phyloP scores from a whole-genome alignment of 2,888 invertebrate species.

The Noctua fimbriata region DNA sequence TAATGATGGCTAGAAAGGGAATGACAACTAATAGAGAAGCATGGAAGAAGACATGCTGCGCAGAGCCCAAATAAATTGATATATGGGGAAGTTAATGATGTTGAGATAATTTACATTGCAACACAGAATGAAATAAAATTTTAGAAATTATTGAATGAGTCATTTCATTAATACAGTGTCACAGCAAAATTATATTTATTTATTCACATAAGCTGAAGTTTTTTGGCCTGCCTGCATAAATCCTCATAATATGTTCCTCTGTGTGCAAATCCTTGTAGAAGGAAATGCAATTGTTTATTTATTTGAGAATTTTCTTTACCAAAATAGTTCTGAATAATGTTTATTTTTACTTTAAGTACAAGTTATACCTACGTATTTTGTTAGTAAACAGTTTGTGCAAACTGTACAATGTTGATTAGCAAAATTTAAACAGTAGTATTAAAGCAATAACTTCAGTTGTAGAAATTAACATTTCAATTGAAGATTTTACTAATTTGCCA shows the following conservation, averaged over 20 bases:
- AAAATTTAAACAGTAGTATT: constrained; percentile 1
- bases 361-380: background rate
- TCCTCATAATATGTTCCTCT: background rate
- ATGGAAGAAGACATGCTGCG: background rate
- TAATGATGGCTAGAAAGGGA: background rate
- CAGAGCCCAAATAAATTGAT: background rate
- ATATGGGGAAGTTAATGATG: background rate
- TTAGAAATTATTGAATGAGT: background rate
- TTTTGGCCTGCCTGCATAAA: background rate
- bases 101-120: constrained; percentile 11
- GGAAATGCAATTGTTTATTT: background rate
- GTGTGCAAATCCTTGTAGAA: background rate
- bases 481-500: background rate
- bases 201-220: too few relatives aligned
- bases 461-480: background rate
- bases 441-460: background rate
- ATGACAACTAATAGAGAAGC: background rate
- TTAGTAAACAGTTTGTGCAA: constrained; percentile 30
- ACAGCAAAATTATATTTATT: background rate
- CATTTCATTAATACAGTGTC: background rate
- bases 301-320: background rate
- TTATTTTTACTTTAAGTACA: background rate
- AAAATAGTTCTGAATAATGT: background rate
- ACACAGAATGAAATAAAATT: constrained; percentile 23
- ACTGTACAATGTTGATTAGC: background rate